phyloP scores from a whole-genome alignment of 2,113 vertebrate genomes.

The Hemicordylus capensis region DNA sequence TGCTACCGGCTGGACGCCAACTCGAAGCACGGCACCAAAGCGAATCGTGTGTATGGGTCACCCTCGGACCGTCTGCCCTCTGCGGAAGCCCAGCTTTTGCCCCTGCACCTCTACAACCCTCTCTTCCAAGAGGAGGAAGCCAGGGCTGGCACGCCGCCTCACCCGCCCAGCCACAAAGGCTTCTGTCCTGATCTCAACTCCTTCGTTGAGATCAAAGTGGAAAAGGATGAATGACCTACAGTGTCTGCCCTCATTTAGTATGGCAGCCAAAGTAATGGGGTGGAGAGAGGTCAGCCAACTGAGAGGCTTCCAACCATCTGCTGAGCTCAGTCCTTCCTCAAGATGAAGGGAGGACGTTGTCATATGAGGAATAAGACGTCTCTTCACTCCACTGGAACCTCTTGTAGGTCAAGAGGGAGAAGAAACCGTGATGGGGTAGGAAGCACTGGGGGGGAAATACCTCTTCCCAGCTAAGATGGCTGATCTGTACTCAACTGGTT shows the following conservation, averaged over 20 bases:
- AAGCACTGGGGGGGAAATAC: too few species aligned
- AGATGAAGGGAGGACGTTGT: neutral
- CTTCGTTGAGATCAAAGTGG: slow-evolving; percentile 74
- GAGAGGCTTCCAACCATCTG: neutral
- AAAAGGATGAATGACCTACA: slow-evolving; percentile 70
- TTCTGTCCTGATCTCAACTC: slow-evolving; percentile 69
- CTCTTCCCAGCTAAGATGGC: neutral
- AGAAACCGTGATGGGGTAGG: neutral
- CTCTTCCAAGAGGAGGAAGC: slow-evolving; percentile 64
- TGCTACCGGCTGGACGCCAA: slow-evolving; percentile 75
- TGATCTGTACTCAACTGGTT: neutral
- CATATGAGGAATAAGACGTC: neutral
- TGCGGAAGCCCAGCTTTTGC: slow-evolving; percentile 68
- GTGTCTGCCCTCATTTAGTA: too few species aligned
- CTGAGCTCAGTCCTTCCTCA: neutral
- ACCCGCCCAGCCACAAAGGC: slow-evolving; percentile 50
- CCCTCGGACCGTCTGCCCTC: slow-evolving; percentile 75
- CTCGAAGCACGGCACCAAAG: slow-evolving; percentile 75
- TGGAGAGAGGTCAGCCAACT: too few species aligned
- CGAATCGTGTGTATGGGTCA: slow-evolving; percentile 71
- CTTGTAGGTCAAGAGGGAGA: neutral
- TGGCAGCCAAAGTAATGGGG: neutral
- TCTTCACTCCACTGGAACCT: neutral
- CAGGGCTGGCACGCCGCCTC: neutral
- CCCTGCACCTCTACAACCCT: slow-evolving; percentile 70